These are phyloP conservation scores for Anhinga rufa DNA, from an alignment of 2,113 vertebrate species.

Conservation along the genomic window DNA sequence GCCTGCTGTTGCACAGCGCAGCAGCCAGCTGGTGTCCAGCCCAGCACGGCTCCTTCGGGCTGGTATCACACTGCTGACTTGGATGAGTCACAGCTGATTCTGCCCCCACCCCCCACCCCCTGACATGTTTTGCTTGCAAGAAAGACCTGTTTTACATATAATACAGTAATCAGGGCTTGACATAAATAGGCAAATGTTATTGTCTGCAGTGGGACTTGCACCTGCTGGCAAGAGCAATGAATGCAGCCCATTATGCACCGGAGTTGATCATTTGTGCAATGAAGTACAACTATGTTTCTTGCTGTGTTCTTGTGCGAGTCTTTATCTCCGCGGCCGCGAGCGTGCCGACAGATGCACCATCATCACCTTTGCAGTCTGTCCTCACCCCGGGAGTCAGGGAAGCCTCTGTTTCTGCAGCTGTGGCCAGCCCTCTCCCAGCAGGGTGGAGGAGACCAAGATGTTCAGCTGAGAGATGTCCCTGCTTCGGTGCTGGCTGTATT, in stretches of 20 bases:
- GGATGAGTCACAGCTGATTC: not conserved
- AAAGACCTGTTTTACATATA: slow-evolving; percentile 50
- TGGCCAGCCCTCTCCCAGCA: not conserved
- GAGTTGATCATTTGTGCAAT: slow-evolving; percentile 9
- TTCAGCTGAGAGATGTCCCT: not conserved
- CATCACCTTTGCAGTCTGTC: slow-evolving; percentile 23
- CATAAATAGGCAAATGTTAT: slow-evolving; percentile 40
- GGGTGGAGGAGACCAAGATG: not conserved
- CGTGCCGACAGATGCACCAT: not conserved
- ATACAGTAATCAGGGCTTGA: slow-evolving; percentile 54
- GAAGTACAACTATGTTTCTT: not conserved
- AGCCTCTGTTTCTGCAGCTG: slow-evolving; percentile 23
- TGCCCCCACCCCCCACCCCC: accelerated
- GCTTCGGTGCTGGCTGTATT: accelerated
- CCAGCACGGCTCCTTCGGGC: slow-evolving; percentile 11
- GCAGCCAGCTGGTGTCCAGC: slow-evolving; percentile 48
- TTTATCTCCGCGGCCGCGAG: not conserved
- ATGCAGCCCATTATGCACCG: not conserved
- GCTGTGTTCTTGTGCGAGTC: slow-evolving; percentile 12
- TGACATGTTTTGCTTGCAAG: not conserved
- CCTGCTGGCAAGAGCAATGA: slow-evolving; percentile 41
- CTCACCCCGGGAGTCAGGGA: not conserved
- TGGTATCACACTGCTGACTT: not conserved
- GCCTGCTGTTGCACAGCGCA: not conserved
- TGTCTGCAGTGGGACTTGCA: slow-evolving; percentile 43